Conservation (phyloP, 2,888 invertebrate species). For the Neoascia interrupta region DNA sequence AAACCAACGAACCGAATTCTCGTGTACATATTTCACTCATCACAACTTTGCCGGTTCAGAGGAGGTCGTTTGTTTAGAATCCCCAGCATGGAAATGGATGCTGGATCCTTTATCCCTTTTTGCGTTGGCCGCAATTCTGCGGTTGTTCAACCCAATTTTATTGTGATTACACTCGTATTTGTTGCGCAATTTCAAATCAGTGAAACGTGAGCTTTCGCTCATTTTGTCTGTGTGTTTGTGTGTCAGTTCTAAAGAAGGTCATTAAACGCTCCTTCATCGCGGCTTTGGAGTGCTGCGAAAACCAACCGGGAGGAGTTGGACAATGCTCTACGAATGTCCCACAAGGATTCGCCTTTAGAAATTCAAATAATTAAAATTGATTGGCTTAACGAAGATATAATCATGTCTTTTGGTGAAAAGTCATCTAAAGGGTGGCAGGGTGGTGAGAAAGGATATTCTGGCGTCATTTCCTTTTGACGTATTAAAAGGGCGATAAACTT, state of each 20-base stretch:
- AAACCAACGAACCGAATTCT: conserved; percentile 13
- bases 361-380: conserved; percentile 67
- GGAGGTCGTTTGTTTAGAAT: conserved; percentile 40
- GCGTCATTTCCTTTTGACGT: conserved; percentile 20
- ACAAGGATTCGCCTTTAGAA: conserved; percentile 30
- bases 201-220: conserved; percentile 20
- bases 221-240: not conserved
- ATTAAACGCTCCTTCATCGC: conserved; percentile 48
- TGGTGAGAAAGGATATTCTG: conserved; percentile 16
- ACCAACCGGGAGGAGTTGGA: not conserved
- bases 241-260: conserved; percentile 43
- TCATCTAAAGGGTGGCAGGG: conserved; percentile 16
- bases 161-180: conserved; percentile 63
- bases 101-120: not conserved
- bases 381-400: conserved; percentile 68
- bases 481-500: conserved; percentile 58
- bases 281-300: conserved; percentile 13
- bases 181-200: conserved; percentile 64
- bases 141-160: conserved; percentile 64
- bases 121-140: conserved; percentile 29
- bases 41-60: conserved; percentile 40
- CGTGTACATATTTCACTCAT: conserved; percentile 8
- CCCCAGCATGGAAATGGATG: not conserved
- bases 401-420: conserved; percentile 53
- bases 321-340: not conserved